phyloP scores from a whole-genome alignment of 1,140 invertebrate species.

The Ips nitidus region DNA sequence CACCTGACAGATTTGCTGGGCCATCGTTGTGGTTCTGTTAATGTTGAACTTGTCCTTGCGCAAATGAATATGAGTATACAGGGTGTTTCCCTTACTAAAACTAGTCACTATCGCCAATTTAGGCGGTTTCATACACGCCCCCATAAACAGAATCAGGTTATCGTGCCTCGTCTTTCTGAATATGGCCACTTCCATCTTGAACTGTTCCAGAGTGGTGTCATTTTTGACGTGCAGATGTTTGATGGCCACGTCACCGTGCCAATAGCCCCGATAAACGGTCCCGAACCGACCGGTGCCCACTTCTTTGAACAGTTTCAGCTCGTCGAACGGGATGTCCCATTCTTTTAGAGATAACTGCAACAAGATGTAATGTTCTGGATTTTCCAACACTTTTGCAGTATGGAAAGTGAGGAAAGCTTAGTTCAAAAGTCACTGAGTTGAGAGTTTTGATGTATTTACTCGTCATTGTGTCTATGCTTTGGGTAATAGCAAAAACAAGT shows the following conservation, averaged over 20 bases:
- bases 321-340: constrained; percentile 97
- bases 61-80: constrained; percentile 92
- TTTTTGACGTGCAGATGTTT: constrained; percentile 96
- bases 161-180: constrained; percentile 98
- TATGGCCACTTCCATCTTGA: constrained; percentile 83
- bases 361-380: constrained; percentile 16
- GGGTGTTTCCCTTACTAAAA: constrained; percentile 91
- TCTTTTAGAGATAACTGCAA: constrained; percentile 85
- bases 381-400: background rate
- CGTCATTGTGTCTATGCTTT: too few species aligned
- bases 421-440: too few species aligned
- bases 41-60: constrained; percentile 94
- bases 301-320: constrained; percentile 82
- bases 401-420: too few species aligned
- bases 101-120: constrained; percentile 97
- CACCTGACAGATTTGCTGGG: constrained; percentile 97
- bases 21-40: constrained; percentile 89
- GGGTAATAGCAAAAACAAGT: too few species aligned
- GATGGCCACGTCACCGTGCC: constrained; percentile 99
- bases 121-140: constrained; percentile 97
- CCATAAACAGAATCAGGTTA: constrained; percentile 98
- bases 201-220: constrained; percentile 89
- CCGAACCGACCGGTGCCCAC: constrained; percentile 93
- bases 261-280: constrained; percentile 91
- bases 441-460: too few species aligned